These are phyloP conservation scores for Zaprionus kolodkinae DNA, from an alignment of 1,140 invertebrate species.

Conservation along the genomic window DNA sequence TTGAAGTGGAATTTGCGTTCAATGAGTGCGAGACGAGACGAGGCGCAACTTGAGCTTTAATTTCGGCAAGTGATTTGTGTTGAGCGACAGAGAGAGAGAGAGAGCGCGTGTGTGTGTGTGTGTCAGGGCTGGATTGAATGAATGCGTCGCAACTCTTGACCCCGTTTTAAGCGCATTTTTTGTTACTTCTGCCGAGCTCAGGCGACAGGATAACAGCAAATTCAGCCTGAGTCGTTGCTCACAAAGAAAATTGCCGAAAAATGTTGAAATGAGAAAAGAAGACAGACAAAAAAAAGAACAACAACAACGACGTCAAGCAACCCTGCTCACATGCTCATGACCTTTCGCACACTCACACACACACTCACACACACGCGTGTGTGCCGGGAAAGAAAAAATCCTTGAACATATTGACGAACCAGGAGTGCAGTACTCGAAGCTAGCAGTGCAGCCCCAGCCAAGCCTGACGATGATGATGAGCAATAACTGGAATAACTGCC, in stretches of 20 bases:
- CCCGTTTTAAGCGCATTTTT: conserved; percentile 54
- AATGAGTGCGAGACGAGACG: conserved; percentile 20
- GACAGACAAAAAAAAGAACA: neutral
- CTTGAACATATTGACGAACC: conserved; percentile 78
- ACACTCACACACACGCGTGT: neutral
- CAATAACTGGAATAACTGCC: conserved; percentile 72
- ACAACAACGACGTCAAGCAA: neutral
- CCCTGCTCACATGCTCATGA: conserved; percentile 16
- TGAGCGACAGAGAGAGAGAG: neutral
- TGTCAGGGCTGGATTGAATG: neutral
- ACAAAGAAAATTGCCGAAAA: conserved; percentile 43
- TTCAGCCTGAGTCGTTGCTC: conserved; percentile 6
- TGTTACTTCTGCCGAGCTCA: conserved; percentile 56
- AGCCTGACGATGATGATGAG: conserved; percentile 6
- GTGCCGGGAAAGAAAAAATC: conserved; percentile 74
- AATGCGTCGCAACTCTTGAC: conserved; percentile 15
- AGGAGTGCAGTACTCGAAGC: conserved; percentile 70
- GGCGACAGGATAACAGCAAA: conserved; percentile 59
- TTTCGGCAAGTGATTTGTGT: conserved; percentile 10
- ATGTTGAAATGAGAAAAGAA: conserved; percentile 4
- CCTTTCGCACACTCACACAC: conserved; percentile 22
- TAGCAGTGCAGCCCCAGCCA: conserved; percentile 41
- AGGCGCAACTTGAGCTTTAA: conserved; percentile 41
- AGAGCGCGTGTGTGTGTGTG: neutral
- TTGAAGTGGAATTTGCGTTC: conserved; percentile 11